These are phyloP conservation scores for Leptocoma aspasia DNA, from an alignment of 2,113 vertebrate genomes.

Conservation along the genomic window DNA sequence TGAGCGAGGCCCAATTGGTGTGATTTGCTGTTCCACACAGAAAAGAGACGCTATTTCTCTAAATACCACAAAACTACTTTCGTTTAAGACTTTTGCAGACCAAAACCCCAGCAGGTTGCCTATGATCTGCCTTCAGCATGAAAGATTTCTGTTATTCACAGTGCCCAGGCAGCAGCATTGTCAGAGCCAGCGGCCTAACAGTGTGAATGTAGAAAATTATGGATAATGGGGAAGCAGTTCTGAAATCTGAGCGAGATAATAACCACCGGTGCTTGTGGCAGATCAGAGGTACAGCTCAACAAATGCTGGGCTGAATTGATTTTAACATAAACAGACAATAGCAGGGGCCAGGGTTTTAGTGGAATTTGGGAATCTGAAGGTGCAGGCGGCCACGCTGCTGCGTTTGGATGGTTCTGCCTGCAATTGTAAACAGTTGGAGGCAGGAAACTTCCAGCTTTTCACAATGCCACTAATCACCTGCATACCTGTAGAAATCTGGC, in stretches of 20 bases:
- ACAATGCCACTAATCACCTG: background rate
- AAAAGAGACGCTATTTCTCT: constrained; percentile 42
- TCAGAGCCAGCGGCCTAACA: constrained; percentile 14
- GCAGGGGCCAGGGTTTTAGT: background rate
- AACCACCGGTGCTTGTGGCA: background rate
- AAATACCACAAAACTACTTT: constrained; percentile 36
- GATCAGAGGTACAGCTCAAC: constrained; percentile 42
- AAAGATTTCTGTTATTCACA: constrained; percentile 39
- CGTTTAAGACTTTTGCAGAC: constrained; percentile 27
- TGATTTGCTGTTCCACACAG: background rate
- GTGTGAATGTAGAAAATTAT: constrained; percentile 52
- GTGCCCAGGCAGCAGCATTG: background rate
- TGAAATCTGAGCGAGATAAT: constrained; percentile 50
- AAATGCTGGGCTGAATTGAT: constrained; percentile 41
- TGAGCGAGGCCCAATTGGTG: background rate
- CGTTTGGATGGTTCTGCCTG: background rate
- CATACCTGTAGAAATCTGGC: background rate
- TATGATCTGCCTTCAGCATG: constrained; percentile 35
- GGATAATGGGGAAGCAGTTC: constrained; percentile 59
- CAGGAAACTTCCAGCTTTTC: background rate
- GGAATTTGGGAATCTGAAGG: constrained; percentile 8
- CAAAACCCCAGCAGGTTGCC: constrained; percentile 48
- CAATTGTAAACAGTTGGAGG: background rate
- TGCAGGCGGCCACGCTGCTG: background rate
- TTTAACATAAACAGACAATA: constrained; percentile 55